Evolutionary conservation across 2,113 vertebrate species (phyloP).

Genomic region (Accipiter virgatus): DNA sequence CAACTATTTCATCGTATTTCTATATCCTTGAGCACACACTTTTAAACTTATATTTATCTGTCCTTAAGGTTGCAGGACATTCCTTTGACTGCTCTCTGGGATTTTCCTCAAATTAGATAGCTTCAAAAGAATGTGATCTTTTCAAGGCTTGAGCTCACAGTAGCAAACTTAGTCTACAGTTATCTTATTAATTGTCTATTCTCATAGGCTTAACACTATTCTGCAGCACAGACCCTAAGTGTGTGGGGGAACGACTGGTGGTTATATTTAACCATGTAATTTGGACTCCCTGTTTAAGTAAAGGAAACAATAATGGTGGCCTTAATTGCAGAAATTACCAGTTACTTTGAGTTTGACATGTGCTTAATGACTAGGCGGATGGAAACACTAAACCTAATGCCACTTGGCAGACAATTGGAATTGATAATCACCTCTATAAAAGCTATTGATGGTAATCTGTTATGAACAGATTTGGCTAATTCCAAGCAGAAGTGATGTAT

Average conservation of each 20-base stretch:
- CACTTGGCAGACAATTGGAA: constrained; percentile 70
- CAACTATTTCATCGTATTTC: background rate
- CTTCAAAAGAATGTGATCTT: background rate
- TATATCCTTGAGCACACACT: background rate
- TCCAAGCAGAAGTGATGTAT: constrained; percentile 33
- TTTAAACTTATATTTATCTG: background rate
- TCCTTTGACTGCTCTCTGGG: background rate
- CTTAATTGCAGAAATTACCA: constrained; percentile 84
- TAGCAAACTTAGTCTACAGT: background rate
- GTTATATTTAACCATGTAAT: constrained; percentile 75
- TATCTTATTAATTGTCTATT: background rate
- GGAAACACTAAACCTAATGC: constrained; percentile 75
- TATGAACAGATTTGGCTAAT: constrained; percentile 34
- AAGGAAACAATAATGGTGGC: constrained; percentile 83
- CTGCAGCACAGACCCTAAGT: background rate
- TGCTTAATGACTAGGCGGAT: constrained; percentile 73
- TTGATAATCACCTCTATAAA: constrained; percentile 59
- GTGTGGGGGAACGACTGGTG: constrained; percentile 49
- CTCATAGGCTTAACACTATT: background rate
- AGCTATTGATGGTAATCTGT: constrained; percentile 60
- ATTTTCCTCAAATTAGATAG: background rate
- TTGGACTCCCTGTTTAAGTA: constrained; percentile 74
- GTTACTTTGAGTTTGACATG: constrained; percentile 75
- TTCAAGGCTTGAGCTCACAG: background rate
- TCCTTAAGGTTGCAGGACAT: background rate